Evolutionary conservation across 2,888 invertebrate genomes (phyloP), one percentile per base, ranked within the genome.

Genomic region (Scaptomyza reducta): DNA sequence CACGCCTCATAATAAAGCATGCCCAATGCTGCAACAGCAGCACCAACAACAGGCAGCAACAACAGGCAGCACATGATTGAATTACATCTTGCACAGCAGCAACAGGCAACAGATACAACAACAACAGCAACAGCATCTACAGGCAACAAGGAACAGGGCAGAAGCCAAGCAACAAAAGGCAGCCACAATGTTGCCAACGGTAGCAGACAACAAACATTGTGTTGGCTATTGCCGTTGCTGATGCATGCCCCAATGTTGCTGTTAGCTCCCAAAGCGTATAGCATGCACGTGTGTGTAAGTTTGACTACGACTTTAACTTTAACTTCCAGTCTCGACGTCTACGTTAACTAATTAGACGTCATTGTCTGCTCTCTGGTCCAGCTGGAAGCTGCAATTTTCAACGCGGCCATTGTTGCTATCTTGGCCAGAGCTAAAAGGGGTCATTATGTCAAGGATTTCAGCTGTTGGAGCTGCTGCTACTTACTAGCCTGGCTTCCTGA

Each of bases 381-480:
- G 53, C 60, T 69, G 69, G 70, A 62, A 55, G 70, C 68, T 65
- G 68, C 66, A 45, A 51, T 50, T 53, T 59, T 64, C 62, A 44
- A 59, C 49, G 54, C 38, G 16, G 64, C 78, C 77, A 84, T 85
- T 82, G 87, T 79, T 85, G 86, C 76, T 87, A 82, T 73, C 78
- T 69, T 74, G 70, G 75, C 76, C 70, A 77, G 58, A 73, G 62
- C 74, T 83, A 87, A 89, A 89, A 87, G 82, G 86, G 88, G 88
- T 82, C 88, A 88, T 87, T 89, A 86, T 88, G 89, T 89, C 89
- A 89, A 88, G 87, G 88, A 87, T 87, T 83, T 88, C 77, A 64
- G 77, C 47, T 31, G 53, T 27, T 57, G 47, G 51, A 58, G 68
- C 60, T 62, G 60, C 61, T 55, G 78, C 35, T 5, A n/a, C 35